These are phyloP conservation scores for Cetoscarus ocellatus DNA, from an alignment of 2,797 vertebrate genomes.

Conservation along the genomic window DNA sequence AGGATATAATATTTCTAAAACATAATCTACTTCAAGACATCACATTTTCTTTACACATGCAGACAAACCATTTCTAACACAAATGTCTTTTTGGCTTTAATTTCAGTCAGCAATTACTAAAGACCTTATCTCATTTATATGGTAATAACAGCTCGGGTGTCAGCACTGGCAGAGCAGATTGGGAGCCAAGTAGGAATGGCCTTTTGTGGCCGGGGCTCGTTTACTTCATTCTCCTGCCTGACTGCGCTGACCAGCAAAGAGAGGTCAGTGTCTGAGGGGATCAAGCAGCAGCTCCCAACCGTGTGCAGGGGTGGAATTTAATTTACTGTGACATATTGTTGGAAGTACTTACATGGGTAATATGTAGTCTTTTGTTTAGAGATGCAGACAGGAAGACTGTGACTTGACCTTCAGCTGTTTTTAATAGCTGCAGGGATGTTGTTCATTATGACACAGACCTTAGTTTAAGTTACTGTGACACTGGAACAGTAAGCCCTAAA, in stretches of 20 bases:
- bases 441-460: conserved; percentile 18
- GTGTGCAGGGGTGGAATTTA: conserved; percentile 38
- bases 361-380: conserved; percentile 56
- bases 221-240: conserved; percentile 63
- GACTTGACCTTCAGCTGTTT: conserved; percentile 58
- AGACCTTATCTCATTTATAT: conserved; percentile 86
- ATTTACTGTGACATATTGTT: conserved; percentile 72
- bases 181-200: conserved; percentile 57
- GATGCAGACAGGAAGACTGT: conserved; percentile 22
- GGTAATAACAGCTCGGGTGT: conserved; percentile 81
- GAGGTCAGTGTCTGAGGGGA: conserved; percentile 64
- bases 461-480: background rate
- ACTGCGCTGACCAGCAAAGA: conserved; percentile 60
- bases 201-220: conserved; percentile 62
- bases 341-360: conserved; percentile 54
- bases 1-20: conserved; percentile 18
- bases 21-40: conserved; percentile 37
- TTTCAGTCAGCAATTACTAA: conserved; percentile 80
- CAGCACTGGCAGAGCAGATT: conserved; percentile 59
- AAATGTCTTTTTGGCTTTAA: conserved; percentile 69
- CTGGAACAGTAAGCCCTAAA: too few species aligned
- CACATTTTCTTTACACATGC: conserved; percentile 48
- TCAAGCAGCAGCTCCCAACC: conserved; percentile 37
- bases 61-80: conserved; percentile 64
- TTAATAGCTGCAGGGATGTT: conserved; percentile 49